Base-by-base conservation (phyloP, 2,888 invertebrate species). In the Polyploca ridens region DNA sequence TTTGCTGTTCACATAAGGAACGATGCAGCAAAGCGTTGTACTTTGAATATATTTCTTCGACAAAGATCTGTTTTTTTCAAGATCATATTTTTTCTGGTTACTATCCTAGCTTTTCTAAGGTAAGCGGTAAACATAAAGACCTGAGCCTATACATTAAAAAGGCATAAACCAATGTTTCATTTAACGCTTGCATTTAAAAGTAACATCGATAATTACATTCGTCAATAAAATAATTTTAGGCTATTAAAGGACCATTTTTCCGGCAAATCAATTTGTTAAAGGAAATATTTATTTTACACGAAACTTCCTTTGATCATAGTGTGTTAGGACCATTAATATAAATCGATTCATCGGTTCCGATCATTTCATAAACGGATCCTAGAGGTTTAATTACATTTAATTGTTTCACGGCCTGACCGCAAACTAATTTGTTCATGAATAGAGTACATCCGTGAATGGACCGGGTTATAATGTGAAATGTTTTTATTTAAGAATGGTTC, bases 241-340 rank as follows among this genome's bases (percentile, higher is more conserved):
- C n/a, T 62, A 57, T 57, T 38, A 58, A 62, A 58, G 46, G 38
- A 44, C 62, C 10, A 49, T 44, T 61, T 38, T 63, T 33, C 27
- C 58, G 58, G 44, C 14, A 33, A 46, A 72, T 70, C 74, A 75
- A 82, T 77, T 80, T 78, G 73, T 72, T 70, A 81, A 78, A 78
- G 75, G 71, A 76, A 77, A 77, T 78, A 78, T 83, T 81, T 78
- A 82, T 74, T 78, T 73, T 75, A 73, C 68, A 71, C 68, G 61
- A 38, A 38, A 60, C 69, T 64, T 69, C 65, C 65, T 66, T 69
- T 69, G 64, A 66, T 69, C 64, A 60, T 35, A 63, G 66, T 62
- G 63, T 60, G 61, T 68, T 63, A 63, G 63, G 63, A 57, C 64
- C 63, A 62, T 16, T 38, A 60, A 68, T 62, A 46, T 38, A 58